Evolutionary conservation across 2,797 vertebrate genomes (phyloP), one percentile per base, ranked within the genome.

Genomic region (Delichon dasypus): DNA sequence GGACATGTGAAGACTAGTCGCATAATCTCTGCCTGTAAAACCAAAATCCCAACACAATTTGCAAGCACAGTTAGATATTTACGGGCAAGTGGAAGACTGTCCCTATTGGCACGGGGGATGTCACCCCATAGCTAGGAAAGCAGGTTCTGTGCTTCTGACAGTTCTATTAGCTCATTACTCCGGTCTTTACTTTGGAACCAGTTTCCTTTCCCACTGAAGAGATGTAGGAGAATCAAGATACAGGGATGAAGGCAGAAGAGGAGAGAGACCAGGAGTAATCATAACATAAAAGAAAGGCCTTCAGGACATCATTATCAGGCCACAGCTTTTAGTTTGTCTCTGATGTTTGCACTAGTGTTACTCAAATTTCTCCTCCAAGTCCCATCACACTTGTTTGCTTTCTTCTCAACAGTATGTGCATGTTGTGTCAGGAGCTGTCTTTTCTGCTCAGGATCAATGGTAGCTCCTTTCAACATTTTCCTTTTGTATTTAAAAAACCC

Each of bases 401-500:
- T 84, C 25, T 65, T 89, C 61, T 74, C 54, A 82, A 40, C 45
- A 34, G 23, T 16, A 58, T 0, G 5, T 17, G 27, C 10, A 16
- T 20, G 15, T 72, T 67, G 10, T 74, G 42, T 74, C 55, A 45
- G 9, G 51, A 53, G 42, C 32, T 84, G 85, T 72, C 60, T 53
- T 66, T 86, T 89, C 76, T 60, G 22, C 73, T 88, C 23, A n/a
- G 62, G 26, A 47, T 78, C 61, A 47, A 22, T 2, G 1, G 48
- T 34, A 72, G 47, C 61, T 90, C 36, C 76, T 94, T 96, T 94
- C 58, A 92, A 9, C 48, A 53, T 89, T 93, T 84, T 81, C 67
- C 58, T 91, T 90, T 85, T 64, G 34, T 77, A 90, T 90, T 93
- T 73, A 91, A 85, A 95, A 94, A 75, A 55, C 55, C 45, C 74